Evolutionary conservation across 2,888 invertebrate genomes (phyloP).

Genomic region (Chrysotoxum bicinctum): DNA sequence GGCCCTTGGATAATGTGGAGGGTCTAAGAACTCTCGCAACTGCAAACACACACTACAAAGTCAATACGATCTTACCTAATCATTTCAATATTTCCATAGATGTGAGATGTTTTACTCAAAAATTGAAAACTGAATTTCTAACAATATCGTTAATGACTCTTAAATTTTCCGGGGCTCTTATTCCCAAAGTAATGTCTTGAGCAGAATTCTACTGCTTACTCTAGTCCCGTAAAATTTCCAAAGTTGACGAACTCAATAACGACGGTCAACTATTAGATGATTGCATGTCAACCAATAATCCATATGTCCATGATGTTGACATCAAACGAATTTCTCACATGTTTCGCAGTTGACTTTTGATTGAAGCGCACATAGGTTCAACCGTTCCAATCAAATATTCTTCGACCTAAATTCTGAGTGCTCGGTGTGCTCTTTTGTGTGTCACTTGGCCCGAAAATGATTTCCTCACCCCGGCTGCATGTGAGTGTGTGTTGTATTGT

Average conservation of each 20-base stretch:
- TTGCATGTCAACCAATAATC: constrained; percentile 7
- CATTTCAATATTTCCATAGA: no score
- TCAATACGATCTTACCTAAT: no score
- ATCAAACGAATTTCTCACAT: constrained; percentile 38
- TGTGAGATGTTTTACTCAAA: no score
- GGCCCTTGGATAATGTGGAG: no score
- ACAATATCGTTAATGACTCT: no score
- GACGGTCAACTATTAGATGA: constrained; percentile 4
- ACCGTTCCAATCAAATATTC: constrained; percentile 45
- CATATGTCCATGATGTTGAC: background rate
- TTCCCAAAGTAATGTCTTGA: no score
- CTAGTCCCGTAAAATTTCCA: background rate
- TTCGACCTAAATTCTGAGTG: constrained; percentile 51
- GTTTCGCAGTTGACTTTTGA: constrained; percentile 37
- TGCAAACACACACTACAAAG: no score
- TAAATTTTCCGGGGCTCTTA: no score
- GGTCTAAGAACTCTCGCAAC: no score
- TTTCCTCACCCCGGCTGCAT: constrained; percentile 53
- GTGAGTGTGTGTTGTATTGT: background rate
- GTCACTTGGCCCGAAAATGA: constrained; percentile 45
- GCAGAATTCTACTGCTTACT: no score
- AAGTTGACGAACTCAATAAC: background rate
- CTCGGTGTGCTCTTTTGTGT: constrained; percentile 34
- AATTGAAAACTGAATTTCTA: no score
- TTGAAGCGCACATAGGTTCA: constrained; percentile 18